Base-by-base conservation (phyloP, 2,797 vertebrate species). In the Decapterus maruadsi region DNA sequence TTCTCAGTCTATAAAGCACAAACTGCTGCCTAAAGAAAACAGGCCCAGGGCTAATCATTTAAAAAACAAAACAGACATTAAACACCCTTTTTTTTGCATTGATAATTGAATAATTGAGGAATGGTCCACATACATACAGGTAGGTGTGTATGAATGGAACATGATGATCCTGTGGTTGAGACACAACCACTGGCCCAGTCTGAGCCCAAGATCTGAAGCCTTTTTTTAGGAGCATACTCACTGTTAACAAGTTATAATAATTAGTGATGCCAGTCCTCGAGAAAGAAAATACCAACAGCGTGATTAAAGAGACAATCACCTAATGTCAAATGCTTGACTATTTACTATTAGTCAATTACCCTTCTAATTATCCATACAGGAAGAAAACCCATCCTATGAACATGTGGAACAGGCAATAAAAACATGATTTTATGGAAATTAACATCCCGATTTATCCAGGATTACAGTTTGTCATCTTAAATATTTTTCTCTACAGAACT, bases 1-100 rank as follows among this genome's bases (percentile, higher is more conserved):
- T 80, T 79, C 53, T 70, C 64, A 76, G 72, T 73, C 61, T 64
- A 78, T 80, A 76, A 85, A 81, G 60, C 74, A 68, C 53, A 38
- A 26, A 81, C 40, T 38, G 71, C 58, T 71, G 70, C 66, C 54
- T 26, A 53, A 78, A 78, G 38, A 80, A 80, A 85, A 82, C 66
- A 57, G 14, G 26, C 56, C 0, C 3, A 51, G 3, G 60, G 72
- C 55, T 79, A 63, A 89, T 84, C 74, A 80, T 87, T 82, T 64
- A 48, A 56, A 40, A 55, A 58, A 42, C 13, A 70, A 65, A 56
- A 36, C 53, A 31, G 6, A 63, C 56, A 69, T 34, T 36, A 19
- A 61, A 54, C 51, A 19, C 13, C 19, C 22, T 40, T 19, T 46
- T 59, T 26, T 20, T 11, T 51, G 29, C 29, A 60, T 70, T 29